Evolutionary conservation across 2,113 vertebrate genomes (phyloP).

Genomic region (Anoura caudifer): DNA sequence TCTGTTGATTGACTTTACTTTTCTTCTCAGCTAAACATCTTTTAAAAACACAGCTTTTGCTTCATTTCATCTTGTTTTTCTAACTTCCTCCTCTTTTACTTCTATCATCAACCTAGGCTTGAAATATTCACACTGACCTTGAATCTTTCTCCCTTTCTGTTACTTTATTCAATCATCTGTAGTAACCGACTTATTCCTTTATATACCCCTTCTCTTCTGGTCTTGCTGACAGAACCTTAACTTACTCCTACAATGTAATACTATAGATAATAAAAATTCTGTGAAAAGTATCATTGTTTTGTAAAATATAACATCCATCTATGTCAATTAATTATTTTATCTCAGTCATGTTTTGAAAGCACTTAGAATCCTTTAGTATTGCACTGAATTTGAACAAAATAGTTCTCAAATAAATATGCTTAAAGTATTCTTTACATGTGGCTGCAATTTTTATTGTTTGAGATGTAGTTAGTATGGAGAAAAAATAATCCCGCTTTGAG

Average conservation of each 20-base stretch:
- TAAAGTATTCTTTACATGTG: neutral
- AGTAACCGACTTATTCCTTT: neutral
- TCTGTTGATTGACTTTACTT: neutral
- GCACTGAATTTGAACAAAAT: neutral
- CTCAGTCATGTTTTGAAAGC: neutral
- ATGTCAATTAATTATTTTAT: neutral
- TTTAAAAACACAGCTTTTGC: neutral
- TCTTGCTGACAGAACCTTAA: neutral
- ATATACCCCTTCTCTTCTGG: neutral
- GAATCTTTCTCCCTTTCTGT: neutral
- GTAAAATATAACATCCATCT: neutral
- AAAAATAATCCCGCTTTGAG: neutral
- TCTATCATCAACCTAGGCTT: neutral
- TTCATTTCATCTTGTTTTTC: neutral
- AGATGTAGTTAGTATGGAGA: neutral
- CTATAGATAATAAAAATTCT: neutral
- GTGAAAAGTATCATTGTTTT: neutral
- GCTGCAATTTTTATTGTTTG: neutral
- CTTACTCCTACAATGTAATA: neutral
- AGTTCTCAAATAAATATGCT: neutral
- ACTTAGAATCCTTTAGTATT: neutral
- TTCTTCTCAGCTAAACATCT: neutral
- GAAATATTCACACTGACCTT: neutral
- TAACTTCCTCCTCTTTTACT: neutral
- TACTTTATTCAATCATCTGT: neutral